Evolutionary conservation across 2,888 invertebrate species (phyloP).

Genomic region (Drosophila mimetica): DNA sequence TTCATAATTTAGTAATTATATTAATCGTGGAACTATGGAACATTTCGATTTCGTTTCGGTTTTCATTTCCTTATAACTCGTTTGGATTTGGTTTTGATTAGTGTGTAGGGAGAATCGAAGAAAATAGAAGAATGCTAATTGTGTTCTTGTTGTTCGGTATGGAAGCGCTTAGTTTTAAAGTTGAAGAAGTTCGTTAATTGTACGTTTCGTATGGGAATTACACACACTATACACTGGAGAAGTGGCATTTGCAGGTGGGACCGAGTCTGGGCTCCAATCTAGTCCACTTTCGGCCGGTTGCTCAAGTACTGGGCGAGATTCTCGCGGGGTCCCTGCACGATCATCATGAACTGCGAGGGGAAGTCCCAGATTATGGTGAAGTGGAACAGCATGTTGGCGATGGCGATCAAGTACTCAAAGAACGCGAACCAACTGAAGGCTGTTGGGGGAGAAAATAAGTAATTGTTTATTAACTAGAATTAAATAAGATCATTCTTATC

Average conservation of each 20-base stretch:
- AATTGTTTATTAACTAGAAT: background rate
- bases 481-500: too few species aligned
- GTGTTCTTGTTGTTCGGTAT: constrained; percentile 31
- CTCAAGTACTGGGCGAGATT: constrained; percentile 81
- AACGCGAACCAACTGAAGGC: constrained; percentile 98
- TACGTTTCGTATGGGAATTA: constrained; percentile 52
- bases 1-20: constrained; percentile 17
- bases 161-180: constrained; percentile 68
- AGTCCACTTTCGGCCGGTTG: constrained; percentile 57
- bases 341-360: constrained; percentile 91
- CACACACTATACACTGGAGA: constrained; percentile 22
- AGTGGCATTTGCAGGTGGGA: constrained; percentile 4
- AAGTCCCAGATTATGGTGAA: constrained; percentile 94
- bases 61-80: constrained; percentile 3
- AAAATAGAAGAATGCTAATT: constrained; percentile 16
- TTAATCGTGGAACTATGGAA: constrained; percentile 38
- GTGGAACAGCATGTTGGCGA: constrained; percentile 96
- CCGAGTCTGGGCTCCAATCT: constrained; percentile 16
- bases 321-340: constrained; percentile 86
- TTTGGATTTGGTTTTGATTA: background rate
- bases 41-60: constrained; percentile 30
- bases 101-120: constrained; percentile 22
- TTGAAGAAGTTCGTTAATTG: constrained; percentile 59
- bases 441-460: constrained; percentile 84
- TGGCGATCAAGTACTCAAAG: constrained; percentile 96